These are phyloP conservation scores for Cybosia mesomella DNA, from an alignment of 2,888 invertebrate genomes.

Conservation along the genomic window DNA sequence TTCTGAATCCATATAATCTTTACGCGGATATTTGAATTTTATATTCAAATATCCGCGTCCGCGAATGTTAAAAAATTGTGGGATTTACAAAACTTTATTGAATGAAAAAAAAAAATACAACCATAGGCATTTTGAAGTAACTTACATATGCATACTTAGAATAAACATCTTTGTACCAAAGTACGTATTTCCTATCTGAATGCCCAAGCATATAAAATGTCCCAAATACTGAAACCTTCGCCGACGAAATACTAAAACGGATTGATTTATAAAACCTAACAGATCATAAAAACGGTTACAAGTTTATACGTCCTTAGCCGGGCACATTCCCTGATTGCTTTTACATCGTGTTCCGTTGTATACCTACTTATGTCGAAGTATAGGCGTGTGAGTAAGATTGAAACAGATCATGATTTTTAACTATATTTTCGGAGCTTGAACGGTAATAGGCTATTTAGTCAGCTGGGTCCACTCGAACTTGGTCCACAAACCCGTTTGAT, in stretches of 20 bases:
- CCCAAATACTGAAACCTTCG: not conserved
- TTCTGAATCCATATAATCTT: no score
- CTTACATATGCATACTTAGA: no score
- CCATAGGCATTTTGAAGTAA: no score
- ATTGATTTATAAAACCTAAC: slow-evolving; percentile 11
- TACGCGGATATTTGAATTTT: no score
- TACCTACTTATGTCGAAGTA: not conserved
- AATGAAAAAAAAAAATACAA: no score
- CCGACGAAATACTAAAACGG: not conserved
- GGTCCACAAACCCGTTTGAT: no score
- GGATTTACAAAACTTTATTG: no score
- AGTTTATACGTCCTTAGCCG: slow-evolving; percentile 23
- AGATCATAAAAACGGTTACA: slow-evolving; percentile 13
- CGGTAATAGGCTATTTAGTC: not conserved
- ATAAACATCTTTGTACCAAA: not conserved
- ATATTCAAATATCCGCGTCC: no score
- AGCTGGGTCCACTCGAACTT: no score
- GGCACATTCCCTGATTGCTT: slow-evolving; percentile 38
- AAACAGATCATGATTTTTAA: not conserved
- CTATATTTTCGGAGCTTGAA: not conserved
- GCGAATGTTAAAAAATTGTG: no score
- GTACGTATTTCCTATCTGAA: not conserved
- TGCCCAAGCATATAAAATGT: not conserved
- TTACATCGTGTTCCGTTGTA: slow-evolving; percentile 17
- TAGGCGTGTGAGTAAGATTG: not conserved